phyloP scores from a whole-genome alignment of 2,888 invertebrate species.

The Lypha dubia region DNA sequence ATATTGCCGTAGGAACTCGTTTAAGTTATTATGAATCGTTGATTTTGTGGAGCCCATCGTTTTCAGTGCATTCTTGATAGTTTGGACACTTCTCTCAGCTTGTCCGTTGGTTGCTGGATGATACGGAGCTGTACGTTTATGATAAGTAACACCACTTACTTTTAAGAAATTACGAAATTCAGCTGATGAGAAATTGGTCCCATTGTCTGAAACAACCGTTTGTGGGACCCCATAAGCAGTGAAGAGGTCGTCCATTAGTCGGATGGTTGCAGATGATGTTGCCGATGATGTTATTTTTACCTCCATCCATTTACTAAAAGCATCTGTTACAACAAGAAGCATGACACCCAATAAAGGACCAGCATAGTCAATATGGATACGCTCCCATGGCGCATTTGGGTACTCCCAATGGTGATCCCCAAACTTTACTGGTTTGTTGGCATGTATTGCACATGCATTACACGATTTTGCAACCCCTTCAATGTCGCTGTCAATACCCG shows the following conservation, averaged over 20 bases:
- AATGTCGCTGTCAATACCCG: too few relatives aligned
- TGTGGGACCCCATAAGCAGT: background rate
- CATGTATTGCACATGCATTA: constrained; percentile 13
- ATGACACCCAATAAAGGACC: too few relatives aligned
- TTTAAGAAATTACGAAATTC: too few relatives aligned
- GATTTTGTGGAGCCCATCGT: too few relatives aligned
- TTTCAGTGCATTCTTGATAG: constrained; percentile 61
- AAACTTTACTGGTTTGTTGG: constrained; percentile 25
- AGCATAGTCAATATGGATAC: background rate
- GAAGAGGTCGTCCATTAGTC: background rate
- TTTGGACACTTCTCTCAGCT: constrained; percentile 33
- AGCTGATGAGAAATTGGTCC: background rate
- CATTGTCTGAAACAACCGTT: background rate
- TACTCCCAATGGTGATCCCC: constrained; percentile 45
- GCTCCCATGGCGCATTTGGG: constrained; percentile 37
- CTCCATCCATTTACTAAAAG: too few relatives aligned
- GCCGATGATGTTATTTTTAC: too few relatives aligned
- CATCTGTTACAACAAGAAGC: too few relatives aligned
- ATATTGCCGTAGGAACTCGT: constrained; percentile 56
- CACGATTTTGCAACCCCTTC: constrained; percentile 12
- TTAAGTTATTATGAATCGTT: constrained; percentile 9
- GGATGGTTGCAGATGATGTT: background rate
- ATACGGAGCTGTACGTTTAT: constrained; percentile 2
- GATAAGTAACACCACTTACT: background rate
- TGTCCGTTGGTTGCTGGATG: constrained; percentile 4